Evolutionary conservation across 1,140 invertebrate genomes (phyloP), one percentile per base, ranked within the genome.

Genomic region (Meloidogyne exigua): DNA sequence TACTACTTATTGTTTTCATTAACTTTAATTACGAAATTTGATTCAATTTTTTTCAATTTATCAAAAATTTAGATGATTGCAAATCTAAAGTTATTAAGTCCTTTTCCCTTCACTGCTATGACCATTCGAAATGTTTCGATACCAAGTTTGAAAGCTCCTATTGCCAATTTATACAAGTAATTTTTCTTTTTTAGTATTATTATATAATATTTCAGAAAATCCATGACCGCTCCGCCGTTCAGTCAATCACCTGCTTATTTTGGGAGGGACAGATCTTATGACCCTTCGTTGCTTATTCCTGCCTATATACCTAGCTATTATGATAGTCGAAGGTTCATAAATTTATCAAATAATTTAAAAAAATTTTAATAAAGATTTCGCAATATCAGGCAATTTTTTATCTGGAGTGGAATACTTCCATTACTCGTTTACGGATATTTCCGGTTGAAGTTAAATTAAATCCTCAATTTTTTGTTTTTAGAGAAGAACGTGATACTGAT

Each of bases 281-380:
- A 67, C n/a, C 28, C 66, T 67, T 67, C 66, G 7, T 42, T 67
- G 15, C 66, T 67, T 32, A 67, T 32, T 32, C 66, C 66, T 42
- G 4, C 4, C 21, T 67, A 67, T 42, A 67, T 67, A 21, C 66
- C 66, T 9, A 67, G 66, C 66, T 67, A 67, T 67, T 67, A 67
- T 42, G 66, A 67, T n/a, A 67, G 66, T 42, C 28, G 25, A 32
- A 67, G 66, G 66, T 42, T 32, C 9, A 5, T 25, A 32, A 42
- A 23, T 67, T 7, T 28, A 67, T n/a, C 1, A 42, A 7, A 32
- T 67, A 18, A 18, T 21, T 21, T 18, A 7, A 23, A 67, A 21
- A 4, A 7, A n/a, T n/a, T n/a, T 67, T 67, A n/a, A n/a, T 67
- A 5, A 18, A 67, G 66, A 21, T 67, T 67, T 42, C n/a, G 7